A percentile compares a stretch with the other conserved stretches of the same genome.
These are phyloP conservation scores for Montipora cactus DNA, from an alignment of 64 coral and sea anemone genomes.

Conservation along the genomic window DNA sequence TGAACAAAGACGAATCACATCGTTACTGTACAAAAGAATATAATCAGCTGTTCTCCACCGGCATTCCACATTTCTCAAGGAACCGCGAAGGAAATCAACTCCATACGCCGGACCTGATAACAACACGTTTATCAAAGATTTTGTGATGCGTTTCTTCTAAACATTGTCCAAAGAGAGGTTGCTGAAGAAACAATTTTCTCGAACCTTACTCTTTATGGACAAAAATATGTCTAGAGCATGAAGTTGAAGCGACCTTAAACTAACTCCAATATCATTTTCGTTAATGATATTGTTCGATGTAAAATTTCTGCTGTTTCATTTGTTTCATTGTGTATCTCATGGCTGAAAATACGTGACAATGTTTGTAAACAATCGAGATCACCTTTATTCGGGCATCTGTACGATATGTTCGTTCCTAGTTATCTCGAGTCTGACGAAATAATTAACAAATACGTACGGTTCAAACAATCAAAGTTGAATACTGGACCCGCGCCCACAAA, in stretches of 20 bases:
- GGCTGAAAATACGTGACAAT: not conserved
- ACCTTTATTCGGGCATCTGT: not conserved
- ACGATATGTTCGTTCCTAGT: not conserved
- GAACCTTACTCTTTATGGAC: too few relatives aligned
- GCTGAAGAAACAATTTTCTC: too few relatives aligned
- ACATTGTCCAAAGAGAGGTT: too few relatives aligned
- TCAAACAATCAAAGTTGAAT: not conserved
- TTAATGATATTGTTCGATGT: not conserved
- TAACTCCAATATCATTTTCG: constrained; percentile 8
- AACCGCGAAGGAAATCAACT: not conserved
- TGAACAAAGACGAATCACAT: too few relatives aligned
- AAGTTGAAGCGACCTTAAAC: too few relatives aligned
- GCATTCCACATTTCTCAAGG: not conserved
- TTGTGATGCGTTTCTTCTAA: too few relatives aligned
- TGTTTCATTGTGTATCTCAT: not conserved
- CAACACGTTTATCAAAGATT: not conserved
- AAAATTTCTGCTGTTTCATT: not conserved
- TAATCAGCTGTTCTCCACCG: not conserved
- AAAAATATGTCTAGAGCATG: too few relatives aligned
- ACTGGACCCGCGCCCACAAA: constrained; percentile 2
- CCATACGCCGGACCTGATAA: not conserved
- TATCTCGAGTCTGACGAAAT: not conserved
- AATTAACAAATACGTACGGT: not conserved
- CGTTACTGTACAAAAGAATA: not conserved
- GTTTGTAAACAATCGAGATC: not conserved